Evolutionary conservation across 2,113 vertebrate species (phyloP), one percentile per base, ranked within the genome.

Genomic region (Sterrhoptilus dennistouni): DNA sequence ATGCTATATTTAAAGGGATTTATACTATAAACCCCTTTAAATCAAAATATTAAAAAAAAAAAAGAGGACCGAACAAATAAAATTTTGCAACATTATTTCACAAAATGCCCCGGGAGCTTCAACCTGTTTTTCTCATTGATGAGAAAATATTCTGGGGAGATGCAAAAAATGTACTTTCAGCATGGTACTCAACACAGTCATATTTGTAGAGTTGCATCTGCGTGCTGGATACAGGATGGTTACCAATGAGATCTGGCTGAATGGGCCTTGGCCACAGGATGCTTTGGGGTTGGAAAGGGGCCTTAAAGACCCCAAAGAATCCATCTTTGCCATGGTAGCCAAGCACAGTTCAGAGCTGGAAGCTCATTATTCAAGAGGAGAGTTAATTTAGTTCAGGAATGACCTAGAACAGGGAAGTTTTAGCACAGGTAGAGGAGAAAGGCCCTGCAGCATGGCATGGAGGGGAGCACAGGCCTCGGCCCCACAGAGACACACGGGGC

Each of bases 161-260:
- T 61, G 18, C 14, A 83, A 53, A 75, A 74, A 68, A 54, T 28
- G 17, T 33, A 14, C 19, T 47, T 81, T 77, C 35, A 27, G 9
- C 10, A 1, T n/a, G 36, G 9, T 9, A 28, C 42, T 77, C 4
- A 14, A 27, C 13, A 9, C 0, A 10, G 45, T 44, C 17, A 1
- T 27, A 23, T 72, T 36, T 45, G 21, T 36, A 14, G 28, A 28
- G 25, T 14, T 20, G 19, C 8, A 38, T 15, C 35, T 18, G 5
- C 1, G 0, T 44, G 64, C 19, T 42, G 63, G 35, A 33, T 6
- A 20, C 1, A 23, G 78, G 31, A 15, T 2, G 0, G 2, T 36
- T 25, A 31, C 11, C 35, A 29, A 3, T 0, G 1, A 45, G 44
- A 7, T 28, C 8, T 52, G 1, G 1, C 18, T 31, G 35, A 35